phyloP scores from a whole-genome alignment of 2,113 vertebrate genomes.

The Chroicocephalus ridibundus region DNA sequence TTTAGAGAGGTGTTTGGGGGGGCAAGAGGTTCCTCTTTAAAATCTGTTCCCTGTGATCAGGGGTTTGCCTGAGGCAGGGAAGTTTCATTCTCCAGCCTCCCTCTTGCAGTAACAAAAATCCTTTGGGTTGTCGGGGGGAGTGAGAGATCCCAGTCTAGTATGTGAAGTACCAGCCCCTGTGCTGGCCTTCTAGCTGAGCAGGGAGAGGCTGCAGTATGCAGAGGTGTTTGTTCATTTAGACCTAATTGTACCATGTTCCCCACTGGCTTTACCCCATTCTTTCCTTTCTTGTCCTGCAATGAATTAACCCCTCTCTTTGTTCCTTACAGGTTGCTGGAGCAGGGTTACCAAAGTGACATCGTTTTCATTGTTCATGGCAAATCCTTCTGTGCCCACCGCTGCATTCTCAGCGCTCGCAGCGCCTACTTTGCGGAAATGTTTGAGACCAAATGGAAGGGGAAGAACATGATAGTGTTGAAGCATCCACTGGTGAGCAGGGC shows the following conservation, averaged over 20 bases:
- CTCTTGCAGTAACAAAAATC: neutral
- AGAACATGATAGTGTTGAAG: constrained; percentile 87
- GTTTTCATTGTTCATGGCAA: constrained; percentile 90
- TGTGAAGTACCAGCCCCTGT: neutral
- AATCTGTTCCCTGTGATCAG: neutral
- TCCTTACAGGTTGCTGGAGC: constrained; percentile 86
- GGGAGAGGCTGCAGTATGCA: neutral
- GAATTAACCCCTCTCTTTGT: neutral
- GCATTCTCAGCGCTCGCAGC: constrained; percentile 88
- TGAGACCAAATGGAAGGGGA: constrained; percentile 93
- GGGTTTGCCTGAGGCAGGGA: neutral
- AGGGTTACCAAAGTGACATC: constrained; percentile 88
- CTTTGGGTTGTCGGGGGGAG: neutral
- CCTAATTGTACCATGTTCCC: neutral
- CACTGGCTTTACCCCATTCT: neutral
- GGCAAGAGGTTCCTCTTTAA: neutral
- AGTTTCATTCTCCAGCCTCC: neutral
- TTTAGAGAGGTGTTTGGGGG: neutral
- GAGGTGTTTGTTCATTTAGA: neutral
- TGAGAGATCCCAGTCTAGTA: neutral
- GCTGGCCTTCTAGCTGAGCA: neutral
- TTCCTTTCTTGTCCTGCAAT: neutral
- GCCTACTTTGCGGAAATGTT: constrained; percentile 95
- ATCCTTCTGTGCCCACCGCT: constrained; percentile 87
- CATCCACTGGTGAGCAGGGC: constrained; percentile 87